Percentiles rank a stretch among this genome's conserved stretches.
phyloP scores from a whole-genome alignment of 1,140 invertebrate genomes.

The Drosophila ercepeae region DNA sequence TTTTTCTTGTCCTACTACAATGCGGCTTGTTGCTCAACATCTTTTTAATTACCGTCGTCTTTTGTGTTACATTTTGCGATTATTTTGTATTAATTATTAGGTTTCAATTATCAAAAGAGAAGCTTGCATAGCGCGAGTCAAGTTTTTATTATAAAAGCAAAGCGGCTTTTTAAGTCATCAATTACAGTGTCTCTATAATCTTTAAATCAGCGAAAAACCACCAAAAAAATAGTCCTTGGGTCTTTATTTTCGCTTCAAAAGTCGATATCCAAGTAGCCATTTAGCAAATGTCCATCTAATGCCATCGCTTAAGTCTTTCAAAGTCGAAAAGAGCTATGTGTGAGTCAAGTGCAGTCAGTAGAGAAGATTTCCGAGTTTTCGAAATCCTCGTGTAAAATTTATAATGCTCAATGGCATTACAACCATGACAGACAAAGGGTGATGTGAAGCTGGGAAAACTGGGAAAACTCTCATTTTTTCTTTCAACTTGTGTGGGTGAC shows the following conservation, averaged over 20 bases:
- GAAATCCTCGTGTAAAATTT: conserved; percentile 46
- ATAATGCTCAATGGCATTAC: conserved; percentile 43
- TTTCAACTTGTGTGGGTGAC: conserved; percentile 31
- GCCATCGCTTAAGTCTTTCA: conserved; percentile 2
- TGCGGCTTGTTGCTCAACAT: conserved; percentile 60
- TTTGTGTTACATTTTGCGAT: conserved; percentile 4
- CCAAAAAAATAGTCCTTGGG: neutral
- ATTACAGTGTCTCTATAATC: neutral
- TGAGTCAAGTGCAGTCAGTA: conserved; percentile 23
- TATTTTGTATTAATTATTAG: neutral
- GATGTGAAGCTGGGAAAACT: neutral
- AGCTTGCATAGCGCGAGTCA: too few species aligned
- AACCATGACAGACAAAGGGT: conserved; percentile 13
- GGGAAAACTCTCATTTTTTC: conserved; percentile 27
- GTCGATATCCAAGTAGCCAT: neutral
- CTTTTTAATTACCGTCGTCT: conserved; percentile 62
- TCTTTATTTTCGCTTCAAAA: neutral
- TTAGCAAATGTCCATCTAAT: conserved; percentile 4
- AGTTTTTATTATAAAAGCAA: too few species aligned
- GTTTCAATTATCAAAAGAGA: neutral
- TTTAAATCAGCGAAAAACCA: neutral
- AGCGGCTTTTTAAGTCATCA: neutral
- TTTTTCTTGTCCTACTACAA: conserved; percentile 31
- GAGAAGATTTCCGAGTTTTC: conserved; percentile 40
- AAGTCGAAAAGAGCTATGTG: conserved; percentile 2